Base-by-base conservation (phyloP, 2,888 invertebrate genomes). In the Cerastoderma edule region DNA sequence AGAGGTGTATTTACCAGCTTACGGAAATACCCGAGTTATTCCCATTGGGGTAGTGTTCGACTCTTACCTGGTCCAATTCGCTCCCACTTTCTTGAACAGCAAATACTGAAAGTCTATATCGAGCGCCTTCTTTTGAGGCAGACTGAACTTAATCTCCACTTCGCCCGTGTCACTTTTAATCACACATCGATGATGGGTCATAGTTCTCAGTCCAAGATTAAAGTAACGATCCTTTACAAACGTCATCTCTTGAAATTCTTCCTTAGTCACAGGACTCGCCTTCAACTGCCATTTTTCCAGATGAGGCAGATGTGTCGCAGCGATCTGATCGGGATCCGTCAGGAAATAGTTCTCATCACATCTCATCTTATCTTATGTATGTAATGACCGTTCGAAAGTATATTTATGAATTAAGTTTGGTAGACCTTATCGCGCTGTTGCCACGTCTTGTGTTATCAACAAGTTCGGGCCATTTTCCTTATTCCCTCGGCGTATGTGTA, bases 301-400 rank as follows among this genome's bases (percentile, higher is more conserved):
- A 13, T 78, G 75, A 0, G 91, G 91, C 10, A 89, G 75, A 72
- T 91, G 91, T 0, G 89, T 90, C 33, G 85, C 83, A 8, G 85
- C 83, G 69, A 90, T 77, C 67, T 87, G 85, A 27, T 89, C 87
- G 0, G 91, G 91, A 63, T 91, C 91, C 0, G 89, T 85, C 8
- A 91, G 81, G 79, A 91, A 91, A 66, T 89, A 91, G 82, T 90
- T 90, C 77, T 91, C 90, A 71, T 91, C 90, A 79, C 89, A 88
- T 27, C 81, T 77, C n/a, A n/a, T n/a, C n/a, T n/a, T n/a, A n/a
- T n/a, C n/a, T n/a, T n/a, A n/a, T n/a, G n/a, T n/a, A n/a, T n/a
- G n/a, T n/a, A n/a, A n/a, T n/a, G n/a, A n/a, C n/a, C n/a, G n/a
- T n/a, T n/a, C n/a, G n/a, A n/a, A n/a, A n/a, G n/a, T n/a, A n/a